phyloP scores from a whole-genome alignment of 2,797 vertebrate species.

The Botia almorhae region DNA sequence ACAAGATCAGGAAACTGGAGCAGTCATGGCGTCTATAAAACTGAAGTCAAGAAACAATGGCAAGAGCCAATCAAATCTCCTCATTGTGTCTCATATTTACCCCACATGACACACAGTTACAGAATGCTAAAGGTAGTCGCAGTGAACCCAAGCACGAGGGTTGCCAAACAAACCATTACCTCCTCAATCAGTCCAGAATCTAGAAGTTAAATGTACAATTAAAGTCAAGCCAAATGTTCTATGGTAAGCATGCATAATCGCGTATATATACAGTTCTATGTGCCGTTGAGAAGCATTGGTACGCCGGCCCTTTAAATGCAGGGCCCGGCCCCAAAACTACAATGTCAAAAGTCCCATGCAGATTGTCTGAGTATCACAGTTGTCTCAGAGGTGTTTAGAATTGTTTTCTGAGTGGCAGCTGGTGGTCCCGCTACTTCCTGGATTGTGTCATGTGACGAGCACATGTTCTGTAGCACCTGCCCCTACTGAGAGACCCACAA shows the following conservation, averaged over 20 bases:
- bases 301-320: conserved; percentile 43
- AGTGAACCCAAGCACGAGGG: conserved; percentile 72
- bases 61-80: conserved; percentile 63
- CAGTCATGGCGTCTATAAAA: conserved; percentile 67
- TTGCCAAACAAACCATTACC: conserved; percentile 41
- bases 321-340: conserved; percentile 51
- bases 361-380: conserved; percentile 56
- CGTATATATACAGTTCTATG: conserved; percentile 59
- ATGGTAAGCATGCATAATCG: conserved; percentile 51
- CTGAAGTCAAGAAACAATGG: conserved; percentile 66
- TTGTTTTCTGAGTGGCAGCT: conserved; percentile 52
- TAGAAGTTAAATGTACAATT: conserved; percentile 55
- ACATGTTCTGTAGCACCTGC: conserved; percentile 64
- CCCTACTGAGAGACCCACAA: conserved; percentile 62
- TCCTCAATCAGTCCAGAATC: conserved; percentile 41
- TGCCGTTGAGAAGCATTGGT: conserved; percentile 53
- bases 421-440: conserved; percentile 61
- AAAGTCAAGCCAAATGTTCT: conserved; percentile 50
- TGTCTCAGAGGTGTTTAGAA: conserved; percentile 50
- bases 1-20: conserved; percentile 52
- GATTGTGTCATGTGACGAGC: conserved; percentile 40
- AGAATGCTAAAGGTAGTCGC: conserved; percentile 79
- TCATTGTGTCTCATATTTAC: conserved; percentile 57
- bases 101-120: conserved; percentile 54
- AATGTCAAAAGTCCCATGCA: conserved; percentile 58